Conservation (phyloP, 2,888 invertebrate genomes). For the Cantharis rustica region DNA sequence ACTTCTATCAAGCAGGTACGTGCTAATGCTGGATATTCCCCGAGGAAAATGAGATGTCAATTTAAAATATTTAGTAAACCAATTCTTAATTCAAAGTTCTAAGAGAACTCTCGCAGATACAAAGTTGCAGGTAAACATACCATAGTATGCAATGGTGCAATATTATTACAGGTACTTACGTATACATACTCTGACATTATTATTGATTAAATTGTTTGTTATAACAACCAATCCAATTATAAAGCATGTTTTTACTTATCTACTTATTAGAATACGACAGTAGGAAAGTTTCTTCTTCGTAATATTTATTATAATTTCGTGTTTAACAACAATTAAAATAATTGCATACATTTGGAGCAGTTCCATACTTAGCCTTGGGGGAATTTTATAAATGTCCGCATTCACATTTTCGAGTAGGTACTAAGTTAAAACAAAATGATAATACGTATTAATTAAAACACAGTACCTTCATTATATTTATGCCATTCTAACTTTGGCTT, state of each 20-base stretch:
- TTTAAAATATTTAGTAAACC: background rate
- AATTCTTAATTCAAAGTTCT: background rate
- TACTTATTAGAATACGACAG: background rate
- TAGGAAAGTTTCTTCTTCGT: background rate
- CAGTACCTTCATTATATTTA: background rate
- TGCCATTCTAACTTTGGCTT: background rate
- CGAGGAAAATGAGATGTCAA: background rate
- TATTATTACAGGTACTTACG: background rate
- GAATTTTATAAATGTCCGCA: background rate
- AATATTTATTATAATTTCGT: background rate
- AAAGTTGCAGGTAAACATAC: background rate
- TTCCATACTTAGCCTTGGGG: background rate
- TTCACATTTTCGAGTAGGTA: background rate
- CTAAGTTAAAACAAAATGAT: background rate
- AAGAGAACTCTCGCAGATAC: background rate
- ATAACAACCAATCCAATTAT: background rate
- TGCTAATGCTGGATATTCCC: no score
- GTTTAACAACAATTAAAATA: background rate
- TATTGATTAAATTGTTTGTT: background rate
- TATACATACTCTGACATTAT: background rate
- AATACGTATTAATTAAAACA: background rate
- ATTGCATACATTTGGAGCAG: background rate
- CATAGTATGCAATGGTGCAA: background rate
- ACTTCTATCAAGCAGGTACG: background rate
- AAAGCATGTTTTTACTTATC: background rate